Conservation (phyloP, 2,888 invertebrate species). For the Mamestra brassicae region DNA sequence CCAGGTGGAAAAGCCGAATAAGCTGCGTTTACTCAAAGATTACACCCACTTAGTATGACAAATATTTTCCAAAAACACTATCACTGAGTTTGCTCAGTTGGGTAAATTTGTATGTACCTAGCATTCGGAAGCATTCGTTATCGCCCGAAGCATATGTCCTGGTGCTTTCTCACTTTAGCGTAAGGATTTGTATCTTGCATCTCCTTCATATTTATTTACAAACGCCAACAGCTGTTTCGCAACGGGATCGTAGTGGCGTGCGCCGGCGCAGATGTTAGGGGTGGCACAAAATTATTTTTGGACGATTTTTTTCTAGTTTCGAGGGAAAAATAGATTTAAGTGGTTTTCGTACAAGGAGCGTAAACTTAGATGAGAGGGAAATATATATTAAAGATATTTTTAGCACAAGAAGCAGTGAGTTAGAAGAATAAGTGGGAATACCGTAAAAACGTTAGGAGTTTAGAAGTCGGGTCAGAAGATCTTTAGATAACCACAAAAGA, state of each 20-base stretch:
- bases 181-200: constrained; percentile 40
- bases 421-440: neutral
- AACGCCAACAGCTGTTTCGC: constrained; percentile 84
- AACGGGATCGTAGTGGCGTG: constrained; percentile 81
- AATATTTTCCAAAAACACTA: constrained; percentile 51
- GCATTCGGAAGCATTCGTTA: constrained; percentile 50
- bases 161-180: constrained; percentile 57
- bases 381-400: constrained; percentile 6
- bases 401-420: neutral
- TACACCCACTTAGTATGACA: constrained; percentile 30
- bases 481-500: neutral
- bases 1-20: constrained; percentile 22
- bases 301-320: constrained; percentile 2
- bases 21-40: constrained; percentile 22
- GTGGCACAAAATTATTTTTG: constrained; percentile 50
- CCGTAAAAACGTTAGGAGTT: neutral
- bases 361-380: neutral
- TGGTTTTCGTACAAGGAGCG: neutral
- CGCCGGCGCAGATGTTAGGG: constrained; percentile 73
- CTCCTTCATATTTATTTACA: constrained; percentile 73
- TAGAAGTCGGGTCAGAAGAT: neutral
- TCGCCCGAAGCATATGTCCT: constrained; percentile 55
- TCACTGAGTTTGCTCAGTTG: constrained; percentile 54
- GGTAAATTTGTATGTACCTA: constrained; percentile 47
- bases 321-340: constrained; percentile 5